Evolutionary conservation across 2,888 invertebrate species (phyloP).

Genomic region (Sarcophaga rosellei): DNA sequence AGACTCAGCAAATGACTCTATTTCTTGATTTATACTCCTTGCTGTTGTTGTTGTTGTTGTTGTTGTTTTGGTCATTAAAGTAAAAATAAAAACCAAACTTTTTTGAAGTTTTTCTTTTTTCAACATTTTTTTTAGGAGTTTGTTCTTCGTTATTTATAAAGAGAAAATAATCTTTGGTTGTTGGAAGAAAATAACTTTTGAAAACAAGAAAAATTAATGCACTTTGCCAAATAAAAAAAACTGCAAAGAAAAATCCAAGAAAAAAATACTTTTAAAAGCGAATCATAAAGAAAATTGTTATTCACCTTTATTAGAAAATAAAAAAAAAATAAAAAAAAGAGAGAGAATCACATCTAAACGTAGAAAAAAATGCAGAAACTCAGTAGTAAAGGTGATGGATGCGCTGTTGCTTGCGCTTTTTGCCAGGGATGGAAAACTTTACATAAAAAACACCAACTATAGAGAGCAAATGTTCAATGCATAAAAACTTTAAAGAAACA

Average conservation of each 20-base stretch:
- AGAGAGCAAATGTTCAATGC: slow-evolving; percentile 36
- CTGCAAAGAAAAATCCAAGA: background rate
- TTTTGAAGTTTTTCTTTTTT: slow-evolving; percentile 20
- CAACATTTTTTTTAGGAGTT: slow-evolving; percentile 16
- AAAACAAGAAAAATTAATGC: slow-evolving; percentile 26
- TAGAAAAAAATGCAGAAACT: background rate
- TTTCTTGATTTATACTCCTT: slow-evolving; percentile 58
- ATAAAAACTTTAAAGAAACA: background rate
- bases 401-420: background rate
- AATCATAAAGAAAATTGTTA: slow-evolving; percentile 22
- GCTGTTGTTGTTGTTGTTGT: background rate
- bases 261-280: slow-evolving; percentile 8
- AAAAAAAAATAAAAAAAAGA: background rate
- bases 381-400: background rate
- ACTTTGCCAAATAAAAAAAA: slow-evolving; percentile 21
- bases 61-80: slow-evolving; percentile 58
- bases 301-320: slow-evolving; percentile 1
- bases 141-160: slow-evolving; percentile 1
- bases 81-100: slow-evolving; percentile 1
- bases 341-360: background rate
- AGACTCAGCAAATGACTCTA: slow-evolving; percentile 44
- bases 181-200: slow-evolving; percentile 24
- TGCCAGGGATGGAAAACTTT: background rate
- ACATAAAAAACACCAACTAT: background rate
- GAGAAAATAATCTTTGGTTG: slow-evolving; percentile 47